phyloP scores from a whole-genome alignment of 2,797 vertebrate species.

The Pygocentrus nattereri region DNA sequence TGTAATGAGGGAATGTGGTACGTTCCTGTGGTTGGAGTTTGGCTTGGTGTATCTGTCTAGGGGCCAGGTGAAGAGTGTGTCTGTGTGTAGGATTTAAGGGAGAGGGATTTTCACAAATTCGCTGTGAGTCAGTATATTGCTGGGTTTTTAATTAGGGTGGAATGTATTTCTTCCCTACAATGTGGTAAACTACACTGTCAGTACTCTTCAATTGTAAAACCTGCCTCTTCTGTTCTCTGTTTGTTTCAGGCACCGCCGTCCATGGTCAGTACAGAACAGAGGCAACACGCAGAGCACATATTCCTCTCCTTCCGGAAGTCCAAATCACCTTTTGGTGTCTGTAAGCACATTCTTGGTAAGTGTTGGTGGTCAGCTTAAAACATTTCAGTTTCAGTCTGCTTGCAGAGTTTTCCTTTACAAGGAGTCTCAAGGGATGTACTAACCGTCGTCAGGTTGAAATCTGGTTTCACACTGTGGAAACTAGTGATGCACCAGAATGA shows the following conservation, averaged over 20 bases:
- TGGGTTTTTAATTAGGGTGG: neutral
- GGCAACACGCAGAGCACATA: slow-evolving; percentile 97
- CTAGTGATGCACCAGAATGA: too few species aligned
- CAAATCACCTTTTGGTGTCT: slow-evolving; percentile 98
- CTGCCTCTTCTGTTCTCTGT: slow-evolving; percentile 28
- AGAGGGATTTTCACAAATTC: too few species aligned
- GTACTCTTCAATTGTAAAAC: neutral
- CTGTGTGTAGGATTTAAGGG: too few species aligned
- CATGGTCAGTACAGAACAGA: slow-evolving; percentile 97
- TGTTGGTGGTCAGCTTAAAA: neutral
- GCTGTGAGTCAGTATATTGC: too few species aligned
- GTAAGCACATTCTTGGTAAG: slow-evolving; percentile 98
- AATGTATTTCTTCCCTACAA: neutral
- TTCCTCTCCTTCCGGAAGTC: slow-evolving; percentile 99
- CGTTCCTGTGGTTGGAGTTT: neutral
- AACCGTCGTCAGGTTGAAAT: neutral
- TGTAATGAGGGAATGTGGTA: neutral
- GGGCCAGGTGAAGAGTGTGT: too few species aligned
- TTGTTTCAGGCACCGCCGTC: slow-evolving; percentile 92
- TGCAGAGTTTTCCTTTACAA: neutral
- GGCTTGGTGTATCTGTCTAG: neutral
- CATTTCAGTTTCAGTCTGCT: neutral
- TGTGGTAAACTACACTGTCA: too few species aligned
- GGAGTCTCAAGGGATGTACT: too few species aligned
- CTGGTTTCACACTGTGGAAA: neutral